A percentile compares a stretch with the other conserved stretches of the same genome.
Conservation (phyloP, 2,888 invertebrate genomes). For the Drosophila robusta region DNA sequence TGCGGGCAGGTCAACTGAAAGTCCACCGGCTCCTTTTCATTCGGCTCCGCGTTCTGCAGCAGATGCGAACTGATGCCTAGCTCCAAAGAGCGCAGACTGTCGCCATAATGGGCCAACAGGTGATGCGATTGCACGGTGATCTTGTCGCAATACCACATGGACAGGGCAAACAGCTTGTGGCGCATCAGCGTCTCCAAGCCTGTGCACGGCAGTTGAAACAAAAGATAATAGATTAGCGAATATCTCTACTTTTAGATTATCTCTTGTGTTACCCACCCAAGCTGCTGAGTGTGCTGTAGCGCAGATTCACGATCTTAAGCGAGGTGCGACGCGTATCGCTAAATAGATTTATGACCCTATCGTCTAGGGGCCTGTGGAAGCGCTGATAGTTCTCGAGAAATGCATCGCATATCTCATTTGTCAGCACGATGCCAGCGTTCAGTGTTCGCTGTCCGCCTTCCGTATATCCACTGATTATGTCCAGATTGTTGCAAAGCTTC, state of each 20-base stretch:
- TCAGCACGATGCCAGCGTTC: slow-evolving; percentile 87
- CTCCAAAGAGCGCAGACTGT: slow-evolving; percentile 89
- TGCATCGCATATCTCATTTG: slow-evolving; percentile 90
- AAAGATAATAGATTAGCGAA: background rate
- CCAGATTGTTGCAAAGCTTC: slow-evolving; percentile 83
- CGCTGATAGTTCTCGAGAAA: slow-evolving; percentile 84
- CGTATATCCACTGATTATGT: slow-evolving; percentile 79
- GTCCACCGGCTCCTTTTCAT: slow-evolving; percentile 87
- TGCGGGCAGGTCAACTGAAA: slow-evolving; percentile 86
- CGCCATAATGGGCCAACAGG: slow-evolving; percentile 89
- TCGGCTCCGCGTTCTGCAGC: slow-evolving; percentile 86
- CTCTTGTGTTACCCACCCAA: slow-evolving; percentile 85
- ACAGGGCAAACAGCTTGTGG: slow-evolving; percentile 91
- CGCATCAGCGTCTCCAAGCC: slow-evolving; percentile 88
- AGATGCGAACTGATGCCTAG: slow-evolving; percentile 89
- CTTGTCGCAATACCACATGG: slow-evolving; percentile 90
- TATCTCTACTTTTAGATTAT: background rate
- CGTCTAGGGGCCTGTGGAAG: slow-evolving; percentile 87
- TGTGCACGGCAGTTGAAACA: slow-evolving; percentile 10
- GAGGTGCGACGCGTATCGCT: slow-evolving; percentile 89
- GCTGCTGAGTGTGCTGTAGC: slow-evolving; percentile 90
- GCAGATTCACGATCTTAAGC: slow-evolving; percentile 89
- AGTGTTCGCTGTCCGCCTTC: slow-evolving; percentile 83
- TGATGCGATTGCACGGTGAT: slow-evolving; percentile 88
- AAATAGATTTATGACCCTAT: slow-evolving; percentile 90